A percentile compares a stretch with the other conserved stretches of the same genome.
These are phyloP conservation scores for Plectropomus leopardus DNA, from an alignment of 2,113 vertebrate species.

Conservation along the genomic window DNA sequence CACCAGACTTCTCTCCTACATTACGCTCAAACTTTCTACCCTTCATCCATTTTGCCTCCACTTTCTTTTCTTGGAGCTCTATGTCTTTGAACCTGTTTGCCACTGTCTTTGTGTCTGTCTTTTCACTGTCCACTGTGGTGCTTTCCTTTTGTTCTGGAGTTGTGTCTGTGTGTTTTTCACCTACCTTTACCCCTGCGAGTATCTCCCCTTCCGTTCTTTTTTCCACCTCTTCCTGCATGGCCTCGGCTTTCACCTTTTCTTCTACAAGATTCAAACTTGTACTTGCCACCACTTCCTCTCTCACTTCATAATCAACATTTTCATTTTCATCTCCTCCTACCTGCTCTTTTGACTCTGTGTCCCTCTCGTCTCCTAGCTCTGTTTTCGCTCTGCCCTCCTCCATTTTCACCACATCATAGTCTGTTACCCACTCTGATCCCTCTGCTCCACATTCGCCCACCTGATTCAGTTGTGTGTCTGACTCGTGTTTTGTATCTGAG, in stretches of 20 bases:
- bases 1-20: neutral
- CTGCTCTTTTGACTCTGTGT: constrained; percentile 28
- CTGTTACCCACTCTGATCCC: constrained; percentile 23
- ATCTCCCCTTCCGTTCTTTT: neutral
- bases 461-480: constrained; percentile 17
- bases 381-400: constrained; percentile 71
- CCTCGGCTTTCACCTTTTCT: constrained; percentile 2
- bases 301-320: constrained; percentile 18
- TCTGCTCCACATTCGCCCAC: constrained; percentile 22
- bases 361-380: neutral
- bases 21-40: constrained; percentile 38
- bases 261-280: neutral
- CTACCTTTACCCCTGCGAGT: neutral
- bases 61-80: constrained; percentile 57
- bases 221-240: neutral
- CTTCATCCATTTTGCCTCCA: constrained; percentile 36
- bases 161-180: constrained; percentile 13
- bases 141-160: neutral
- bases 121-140: constrained; percentile 2
- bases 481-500: constrained; percentile 20
- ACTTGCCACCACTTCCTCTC: constrained; percentile 10
- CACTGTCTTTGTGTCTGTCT: constrained; percentile 25
- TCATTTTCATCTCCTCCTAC: constrained; percentile 18
- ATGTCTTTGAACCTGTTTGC: constrained; percentile 42
- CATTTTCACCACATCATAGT: constrained; percentile 70